Conservation (phyloP, 2,113 vertebrate species). For the Semicossyphus pulcher region DNA sequence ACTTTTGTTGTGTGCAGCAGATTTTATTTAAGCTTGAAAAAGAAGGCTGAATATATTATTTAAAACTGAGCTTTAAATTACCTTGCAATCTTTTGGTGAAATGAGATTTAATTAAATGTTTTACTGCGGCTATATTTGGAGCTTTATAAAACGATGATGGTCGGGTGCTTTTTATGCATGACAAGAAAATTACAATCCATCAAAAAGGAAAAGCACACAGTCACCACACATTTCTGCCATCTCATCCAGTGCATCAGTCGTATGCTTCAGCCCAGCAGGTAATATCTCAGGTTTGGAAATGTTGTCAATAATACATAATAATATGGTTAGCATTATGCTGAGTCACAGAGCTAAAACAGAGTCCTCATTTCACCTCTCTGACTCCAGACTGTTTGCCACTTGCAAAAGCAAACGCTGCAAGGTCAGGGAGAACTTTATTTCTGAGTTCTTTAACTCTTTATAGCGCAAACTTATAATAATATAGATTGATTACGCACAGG, state of each 20-base stretch:
- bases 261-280: conserved; percentile 17
- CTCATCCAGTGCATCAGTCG: conserved; percentile 17
- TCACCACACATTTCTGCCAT: conserved; percentile 34
- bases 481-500: conserved; percentile 3
- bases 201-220: conserved; percentile 45
- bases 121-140: too few species aligned
- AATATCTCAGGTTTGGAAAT: conserved; percentile 21
- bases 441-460: not conserved
- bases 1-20: too few species aligned
- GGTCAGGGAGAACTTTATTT: conserved; percentile 1
- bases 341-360: conserved; percentile 21
- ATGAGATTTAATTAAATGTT: too few species aligned
- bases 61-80: too few species aligned
- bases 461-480: conserved; percentile 1
- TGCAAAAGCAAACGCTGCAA: conserved; percentile 9
- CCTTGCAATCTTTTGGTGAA: too few species aligned
- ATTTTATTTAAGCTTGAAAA: too few species aligned
- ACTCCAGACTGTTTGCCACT: not conserved
- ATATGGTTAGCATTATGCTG: conserved; percentile 22
- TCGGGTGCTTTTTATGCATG: too few species aligned
- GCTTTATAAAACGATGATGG: too few species aligned
- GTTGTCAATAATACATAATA: conserved; percentile 31
- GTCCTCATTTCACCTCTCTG: conserved; percentile 6
- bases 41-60: too few species aligned
- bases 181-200: too few species aligned